phyloP scores from a whole-genome alignment of 1,140 invertebrate genomes.

The Amphibalanus amphitrite region DNA sequence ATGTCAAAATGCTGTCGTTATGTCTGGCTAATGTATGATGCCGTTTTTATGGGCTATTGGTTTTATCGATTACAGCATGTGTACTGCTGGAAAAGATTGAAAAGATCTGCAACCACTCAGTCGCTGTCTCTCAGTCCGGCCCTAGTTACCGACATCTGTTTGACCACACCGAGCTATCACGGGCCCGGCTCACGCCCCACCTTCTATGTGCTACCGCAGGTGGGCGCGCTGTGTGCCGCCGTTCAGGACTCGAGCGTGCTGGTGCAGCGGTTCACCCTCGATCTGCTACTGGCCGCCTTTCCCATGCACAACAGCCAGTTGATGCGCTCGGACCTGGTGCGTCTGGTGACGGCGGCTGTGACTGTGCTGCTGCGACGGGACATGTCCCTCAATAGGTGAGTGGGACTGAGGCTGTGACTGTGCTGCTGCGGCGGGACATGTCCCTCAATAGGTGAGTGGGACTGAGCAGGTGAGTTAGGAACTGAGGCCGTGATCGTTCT shows the following conservation, averaged over 20 bases:
- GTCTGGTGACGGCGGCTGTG: conserved; percentile 58
- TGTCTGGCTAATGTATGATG: no score
- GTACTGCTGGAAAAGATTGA: no score
- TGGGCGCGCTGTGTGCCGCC: conserved; percentile 46
- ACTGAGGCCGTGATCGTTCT: conserved; percentile 1
- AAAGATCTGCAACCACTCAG: no score
- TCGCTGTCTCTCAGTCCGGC: no score
- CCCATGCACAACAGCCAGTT: conserved; percentile 69
- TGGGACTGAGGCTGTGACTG: conserved; percentile 51
- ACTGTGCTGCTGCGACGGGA: conserved; percentile 70
- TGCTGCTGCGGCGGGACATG: conserved; percentile 48
- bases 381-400: conserved; percentile 70
- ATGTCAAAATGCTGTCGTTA: no score
- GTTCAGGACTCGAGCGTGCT: conserved; percentile 65
- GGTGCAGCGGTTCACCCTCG: conserved; percentile 70
- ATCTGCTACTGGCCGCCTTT: conserved; percentile 66
- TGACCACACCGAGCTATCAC: no score
- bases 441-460: not conserved
- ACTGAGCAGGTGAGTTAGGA: no score
- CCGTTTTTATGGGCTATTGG: no score
- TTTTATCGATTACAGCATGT: no score
- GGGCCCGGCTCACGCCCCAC: no score
- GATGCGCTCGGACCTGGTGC: conserved; percentile 49
- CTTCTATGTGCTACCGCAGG: conserved; percentile 18
- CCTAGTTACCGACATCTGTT: no score